These are phyloP conservation scores for Diadegma fenestrale DNA, from an alignment of 2,888 invertebrate genomes.

Conservation along the genomic window DNA sequence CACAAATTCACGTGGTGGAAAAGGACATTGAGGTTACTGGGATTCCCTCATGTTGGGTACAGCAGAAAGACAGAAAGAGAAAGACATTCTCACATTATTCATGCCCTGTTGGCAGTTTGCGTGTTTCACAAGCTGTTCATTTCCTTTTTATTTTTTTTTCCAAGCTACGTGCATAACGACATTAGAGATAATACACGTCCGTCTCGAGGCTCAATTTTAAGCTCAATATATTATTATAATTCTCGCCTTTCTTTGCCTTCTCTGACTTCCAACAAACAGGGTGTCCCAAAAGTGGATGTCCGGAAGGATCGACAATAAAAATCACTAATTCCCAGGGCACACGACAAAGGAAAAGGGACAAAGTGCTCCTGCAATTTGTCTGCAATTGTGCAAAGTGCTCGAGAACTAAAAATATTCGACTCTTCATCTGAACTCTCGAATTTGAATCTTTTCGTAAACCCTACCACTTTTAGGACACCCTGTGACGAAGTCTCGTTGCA, in stretches of 20 bases:
- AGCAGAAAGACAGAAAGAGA: background rate
- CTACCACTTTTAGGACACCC: too few relatives aligned
- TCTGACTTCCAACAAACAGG: too few relatives aligned
- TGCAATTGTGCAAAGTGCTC: too few relatives aligned
- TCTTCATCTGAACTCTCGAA: background rate
- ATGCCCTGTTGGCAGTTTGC: conserved; percentile 8
- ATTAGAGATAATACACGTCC: conserved; percentile 35
- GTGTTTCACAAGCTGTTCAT: background rate
- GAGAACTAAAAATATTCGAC: background rate
- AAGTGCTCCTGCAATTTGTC: too few relatives aligned
- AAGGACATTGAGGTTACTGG: background rate
- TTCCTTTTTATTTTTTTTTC: conserved; percentile 3
- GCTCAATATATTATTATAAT: conserved; percentile 25
- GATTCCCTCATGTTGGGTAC: too few relatives aligned
- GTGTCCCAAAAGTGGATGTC: too few relatives aligned
- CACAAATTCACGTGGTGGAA: background rate
- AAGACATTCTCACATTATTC: conserved; percentile 11
- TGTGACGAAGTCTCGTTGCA: too few relatives aligned
- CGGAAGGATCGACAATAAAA: too few relatives aligned
- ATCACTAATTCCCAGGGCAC: too few relatives aligned
- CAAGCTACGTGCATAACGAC: conserved; percentile 9
- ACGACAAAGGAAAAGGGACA: too few relatives aligned
- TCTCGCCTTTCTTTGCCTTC: too few relatives aligned
- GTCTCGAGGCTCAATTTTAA: conserved; percentile 10
- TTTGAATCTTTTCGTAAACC: background rate